Percentiles rank a stretch among this genome's conserved stretches.
Evolutionary conservation across 1,140 invertebrate genomes (phyloP).

Genomic region (Micrasema longulum): DNA sequence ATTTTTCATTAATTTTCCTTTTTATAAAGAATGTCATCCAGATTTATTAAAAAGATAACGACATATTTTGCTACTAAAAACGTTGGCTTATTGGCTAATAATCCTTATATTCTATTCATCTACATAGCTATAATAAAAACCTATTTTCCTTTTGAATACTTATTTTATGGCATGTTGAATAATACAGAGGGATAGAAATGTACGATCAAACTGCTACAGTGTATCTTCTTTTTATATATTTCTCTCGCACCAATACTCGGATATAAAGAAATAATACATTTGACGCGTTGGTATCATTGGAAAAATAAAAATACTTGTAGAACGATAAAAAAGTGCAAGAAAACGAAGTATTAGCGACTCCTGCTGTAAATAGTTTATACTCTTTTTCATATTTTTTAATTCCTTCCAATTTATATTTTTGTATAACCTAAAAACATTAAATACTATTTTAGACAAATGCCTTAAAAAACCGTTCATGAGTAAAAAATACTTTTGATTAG

Average conservation of each 20-base stretch:
- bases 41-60: neutral
- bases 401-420: no score
- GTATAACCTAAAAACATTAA: no score
- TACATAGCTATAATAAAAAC: constrained; percentile 7
- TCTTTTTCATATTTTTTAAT: no score
- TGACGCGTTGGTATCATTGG: no score
- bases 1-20: neutral
- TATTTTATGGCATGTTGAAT: constrained; percentile 43
- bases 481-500: no score
- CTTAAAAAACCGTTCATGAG: no score
- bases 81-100: constrained; percentile 6
- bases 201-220: constrained; percentile 13
- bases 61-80: neutral
- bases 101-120: constrained; percentile 26
- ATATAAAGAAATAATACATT: constrained; percentile 9
- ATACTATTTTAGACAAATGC: no score
- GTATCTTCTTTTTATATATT: constrained; percentile 34
- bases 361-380: no score
- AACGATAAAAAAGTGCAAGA: no score
- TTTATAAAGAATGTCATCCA: neutral
- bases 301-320: no score
- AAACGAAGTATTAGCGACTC: no score
- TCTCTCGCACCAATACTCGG: constrained; percentile 3
- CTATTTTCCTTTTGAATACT: constrained; percentile 36
- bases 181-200: constrained; percentile 34